Percentiles rank a stretch among this genome's conserved stretches.
Evolutionary conservation across 2,113 vertebrate genomes (phyloP).

Genomic region (Rafetus swinhoei): DNA sequence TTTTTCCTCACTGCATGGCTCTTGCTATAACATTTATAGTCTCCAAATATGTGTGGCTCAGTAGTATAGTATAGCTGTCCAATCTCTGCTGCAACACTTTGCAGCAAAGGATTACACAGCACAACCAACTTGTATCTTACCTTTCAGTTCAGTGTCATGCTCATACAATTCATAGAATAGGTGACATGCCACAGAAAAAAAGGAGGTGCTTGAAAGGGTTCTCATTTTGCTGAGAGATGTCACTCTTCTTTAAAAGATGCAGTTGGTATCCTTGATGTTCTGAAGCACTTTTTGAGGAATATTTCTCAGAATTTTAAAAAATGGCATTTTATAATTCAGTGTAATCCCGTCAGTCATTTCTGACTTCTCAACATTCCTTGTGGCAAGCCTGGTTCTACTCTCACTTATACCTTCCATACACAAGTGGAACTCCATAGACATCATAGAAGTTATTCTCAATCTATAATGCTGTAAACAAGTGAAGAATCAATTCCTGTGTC

Average conservation of each 20-base stretch:
- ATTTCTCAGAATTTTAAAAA: background rate
- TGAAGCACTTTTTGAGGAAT: background rate
- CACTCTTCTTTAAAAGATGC: background rate
- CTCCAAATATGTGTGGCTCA: background rate
- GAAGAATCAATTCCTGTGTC: background rate
- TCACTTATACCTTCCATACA: too few relatives aligned
- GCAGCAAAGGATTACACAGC: background rate
- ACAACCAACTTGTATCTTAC: rapidly evolving
- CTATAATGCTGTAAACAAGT: background rate
- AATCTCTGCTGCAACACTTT: background rate
- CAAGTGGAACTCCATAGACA: too few relatives aligned
- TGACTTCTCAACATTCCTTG: too few relatives aligned
- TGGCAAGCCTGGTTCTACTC: too few relatives aligned
- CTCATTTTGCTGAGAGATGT: background rate
- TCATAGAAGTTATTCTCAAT: background rate
- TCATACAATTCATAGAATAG: background rate
- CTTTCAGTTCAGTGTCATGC: background rate
- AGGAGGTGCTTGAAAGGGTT: rapidly evolving
- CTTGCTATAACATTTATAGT: rapidly evolving
- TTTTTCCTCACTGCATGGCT: background rate
- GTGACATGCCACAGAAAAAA: background rate
- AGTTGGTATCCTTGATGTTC: background rate
- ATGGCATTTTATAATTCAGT: background rate
- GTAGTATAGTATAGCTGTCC: background rate
- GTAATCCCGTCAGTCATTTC: too few relatives aligned